phyloP scores from a whole-genome alignment of 1,140 invertebrate genomes.

The Bombus terrestris region DNA sequence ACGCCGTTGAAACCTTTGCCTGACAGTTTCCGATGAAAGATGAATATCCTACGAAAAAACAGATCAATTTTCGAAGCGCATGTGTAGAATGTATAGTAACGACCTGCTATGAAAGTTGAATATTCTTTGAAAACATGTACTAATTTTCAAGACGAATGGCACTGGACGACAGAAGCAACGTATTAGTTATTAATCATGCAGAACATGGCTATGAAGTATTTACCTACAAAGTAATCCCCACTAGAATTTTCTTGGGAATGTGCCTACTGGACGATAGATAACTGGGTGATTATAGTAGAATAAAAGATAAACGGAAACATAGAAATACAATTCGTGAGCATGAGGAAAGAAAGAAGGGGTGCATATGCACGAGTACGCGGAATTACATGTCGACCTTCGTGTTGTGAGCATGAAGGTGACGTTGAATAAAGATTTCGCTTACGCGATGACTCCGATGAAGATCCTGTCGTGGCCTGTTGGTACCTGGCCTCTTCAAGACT shows the following conservation, averaged over 20 bases:
- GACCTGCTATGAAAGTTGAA: not conserved
- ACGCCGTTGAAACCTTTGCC: too few species aligned
- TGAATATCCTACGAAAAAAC: not conserved
- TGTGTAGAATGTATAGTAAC: too few species aligned
- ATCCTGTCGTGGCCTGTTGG: slow-evolving; percentile 48
- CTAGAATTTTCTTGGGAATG: not conserved
- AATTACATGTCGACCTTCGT: not conserved
- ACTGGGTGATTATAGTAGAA: slow-evolving; percentile 20
- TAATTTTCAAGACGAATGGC: not conserved
- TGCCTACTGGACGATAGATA: too few species aligned
- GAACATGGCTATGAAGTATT: not conserved
- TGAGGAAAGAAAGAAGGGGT: not conserved
- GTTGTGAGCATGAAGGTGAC: not conserved
- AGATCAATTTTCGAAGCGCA: not conserved
- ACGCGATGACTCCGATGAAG: slow-evolving; percentile 40
- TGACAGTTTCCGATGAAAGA: not conserved
- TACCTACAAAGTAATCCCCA: not conserved
- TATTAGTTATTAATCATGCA: not conserved
- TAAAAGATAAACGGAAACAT: slow-evolving; percentile 1
- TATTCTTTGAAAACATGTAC: not conserved
- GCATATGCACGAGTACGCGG: too few species aligned
- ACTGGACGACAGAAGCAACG: not conserved
- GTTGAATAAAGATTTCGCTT: slow-evolving; percentile 32
- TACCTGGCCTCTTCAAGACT: slow-evolving; percentile 52
- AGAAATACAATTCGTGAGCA: not conserved